These are phyloP conservation scores for Sisor rabdophorus DNA, from an alignment of 2,113 vertebrate genomes.

Conservation along the genomic window DNA sequence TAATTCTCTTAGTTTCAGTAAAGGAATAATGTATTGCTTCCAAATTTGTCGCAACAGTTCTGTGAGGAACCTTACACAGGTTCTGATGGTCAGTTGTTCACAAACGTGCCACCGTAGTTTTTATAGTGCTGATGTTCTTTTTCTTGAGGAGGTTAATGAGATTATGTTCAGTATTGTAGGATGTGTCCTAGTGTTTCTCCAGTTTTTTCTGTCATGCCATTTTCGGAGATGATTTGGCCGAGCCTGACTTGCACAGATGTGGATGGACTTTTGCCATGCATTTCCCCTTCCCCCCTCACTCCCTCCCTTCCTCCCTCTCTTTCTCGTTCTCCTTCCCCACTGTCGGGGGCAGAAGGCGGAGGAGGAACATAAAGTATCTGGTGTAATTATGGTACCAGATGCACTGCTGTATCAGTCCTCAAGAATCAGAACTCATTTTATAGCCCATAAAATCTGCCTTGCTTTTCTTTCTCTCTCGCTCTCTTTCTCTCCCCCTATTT, in stretches of 20 bases:
- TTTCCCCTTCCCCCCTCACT: slow-evolving; percentile 20
- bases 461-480: background rate
- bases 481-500: background rate
- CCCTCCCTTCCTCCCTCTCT: background rate
- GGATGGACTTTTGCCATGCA: slow-evolving; percentile 36
- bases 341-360: slow-evolving; percentile 23
- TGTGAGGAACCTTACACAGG: no score
- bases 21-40: no score
- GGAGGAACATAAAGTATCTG: slow-evolving; percentile 39
- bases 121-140: background rate
- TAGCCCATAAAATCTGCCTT: background rate
- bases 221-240: slow-evolving; percentile 11
- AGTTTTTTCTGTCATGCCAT: background rate
- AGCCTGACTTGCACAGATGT: slow-evolving; percentile 21
- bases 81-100: no score
- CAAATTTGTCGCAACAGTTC: no score
- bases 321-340: background rate
- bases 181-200: background rate
- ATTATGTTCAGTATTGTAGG: background rate
- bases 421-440: slow-evolving; percentile 31
- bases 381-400: slow-evolving; percentile 48
- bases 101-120: no score
- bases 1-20: no score
- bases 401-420: slow-evolving; percentile 25
- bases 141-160: background rate